Base-by-base conservation (phyloP, 2,797 vertebrate genomes). In the Esox masquinongy region DNA sequence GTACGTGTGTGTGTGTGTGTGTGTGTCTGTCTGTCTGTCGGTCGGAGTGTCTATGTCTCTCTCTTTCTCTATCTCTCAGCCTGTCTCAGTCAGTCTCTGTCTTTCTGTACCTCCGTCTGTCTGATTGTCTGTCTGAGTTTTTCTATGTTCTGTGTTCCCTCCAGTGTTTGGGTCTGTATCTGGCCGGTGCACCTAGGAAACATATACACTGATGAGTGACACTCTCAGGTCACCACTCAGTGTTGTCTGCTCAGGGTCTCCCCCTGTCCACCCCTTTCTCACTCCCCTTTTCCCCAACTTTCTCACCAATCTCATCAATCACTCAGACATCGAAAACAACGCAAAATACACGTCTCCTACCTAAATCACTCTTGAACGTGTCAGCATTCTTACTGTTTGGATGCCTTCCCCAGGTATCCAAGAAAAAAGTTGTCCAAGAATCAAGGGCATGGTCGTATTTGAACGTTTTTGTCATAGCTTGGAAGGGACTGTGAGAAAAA, bases 291-390 rank as follows among this genome's bases (percentile, higher is more conserved):
- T 39, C 47, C 4, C 15, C 12, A 34, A 36, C 14, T 79, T 83
- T 82, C 80, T 79, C 80, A 82, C 74, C 76, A 75, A 66, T 74
- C 77, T 19, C 19, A 71, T n/a, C 51, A 19, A n/a, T 67, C 51
- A 83, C 77, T 74, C 77, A 79, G 79, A 82, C 56, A 5, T 22
- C 56, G 56, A 59, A 59, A 39, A 22, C n/a, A 16, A 59, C 56
- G n/a, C 56, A 88, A 88, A 68, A 72, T 86, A 80, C 78, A 80
- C 0, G 73, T 87, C 85, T 88, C 85, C 84, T 87, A 79, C 85
- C 84, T 94, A 93, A 94, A 94, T 94, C 91, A 94, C 87, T 84
- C 77, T 78, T 91, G 93, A 94, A 91, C 90, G 73, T 79, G 88
- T 47, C 11, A 1, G 1, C 43, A 11, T 14, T 47, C 43, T 47